Evolutionary conservation across 2,113 vertebrate species (phyloP).

Genomic region (Colossoma macropomum): DNA sequence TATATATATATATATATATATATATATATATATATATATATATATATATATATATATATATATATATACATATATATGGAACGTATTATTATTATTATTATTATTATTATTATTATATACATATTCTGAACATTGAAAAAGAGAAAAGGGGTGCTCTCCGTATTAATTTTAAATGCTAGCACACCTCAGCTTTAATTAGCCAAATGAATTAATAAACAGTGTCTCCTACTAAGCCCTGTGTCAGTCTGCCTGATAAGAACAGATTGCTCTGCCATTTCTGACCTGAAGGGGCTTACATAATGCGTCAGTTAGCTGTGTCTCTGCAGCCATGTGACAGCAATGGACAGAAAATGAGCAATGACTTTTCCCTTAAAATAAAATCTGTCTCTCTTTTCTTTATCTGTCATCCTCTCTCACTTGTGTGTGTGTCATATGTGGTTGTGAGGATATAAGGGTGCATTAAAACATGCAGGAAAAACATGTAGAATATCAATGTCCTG

Average conservation of each 20-base stretch:
- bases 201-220: too few relatives aligned
- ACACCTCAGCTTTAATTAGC: not conserved
- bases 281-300: constrained; percentile 43
- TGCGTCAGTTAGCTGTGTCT: not conserved
- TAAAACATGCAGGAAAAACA: not conserved
- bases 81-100: too few relatives aligned
- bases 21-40: too few relatives aligned
- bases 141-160: not conserved
- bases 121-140: too few relatives aligned
- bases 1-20: too few relatives aligned
- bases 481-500: not conserved
- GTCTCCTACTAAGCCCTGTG: not conserved
- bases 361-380: not conserved
- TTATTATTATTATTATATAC: too few relatives aligned
- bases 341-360: constrained; percentile 12
- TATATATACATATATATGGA: too few relatives aligned
- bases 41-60: too few relatives aligned
- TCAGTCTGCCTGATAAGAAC: constrained; percentile 44
- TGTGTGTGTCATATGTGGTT: not conserved
- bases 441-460: not conserved
- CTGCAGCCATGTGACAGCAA: constrained; percentile 17
- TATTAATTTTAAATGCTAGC: not conserved
- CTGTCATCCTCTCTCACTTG: not conserved
- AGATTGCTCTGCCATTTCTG: constrained; percentile 39
- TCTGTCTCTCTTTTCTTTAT: not conserved